Evolutionary conservation across 1,140 invertebrate species (phyloP), one percentile per base, ranked within the genome.

Genomic region (Nasonia giraulti): DNA sequence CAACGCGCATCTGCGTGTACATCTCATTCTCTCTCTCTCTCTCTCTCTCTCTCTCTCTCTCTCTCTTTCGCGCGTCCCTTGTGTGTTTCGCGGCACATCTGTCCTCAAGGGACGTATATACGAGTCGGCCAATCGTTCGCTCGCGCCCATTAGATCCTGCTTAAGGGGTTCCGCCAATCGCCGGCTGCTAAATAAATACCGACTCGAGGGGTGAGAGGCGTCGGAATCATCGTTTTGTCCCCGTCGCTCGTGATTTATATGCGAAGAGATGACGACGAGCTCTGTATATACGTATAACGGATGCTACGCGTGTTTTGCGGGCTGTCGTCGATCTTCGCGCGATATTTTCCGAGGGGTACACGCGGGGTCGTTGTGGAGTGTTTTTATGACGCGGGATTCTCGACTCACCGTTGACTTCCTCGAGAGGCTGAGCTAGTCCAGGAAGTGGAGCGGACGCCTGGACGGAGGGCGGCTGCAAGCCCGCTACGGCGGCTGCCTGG

Each of bases 181-280:
- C 90, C 92, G 91, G 91, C 91, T 93, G 91, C 90, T 93, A 92
- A 93, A 93, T 93, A 92, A 93, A 93, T 92, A 93, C 17, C 55
- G 55, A 7, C 7, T 86, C 85, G 85, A 88, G 85, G 82, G 37
- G 80, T 68, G 80, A 84, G 77, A 78, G 78, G 14, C 31, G 7
- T 66, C 20, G 55, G 40, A 80, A 80, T 80, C 40, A 80, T 80
- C 68, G 68, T 80, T 80, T 80, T 80, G 44, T 80, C 69, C 55
- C 17, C 55, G 55, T 20, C 55, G 79, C 23, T 6, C 12, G 31
- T 80, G 79, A 80, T 80, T 71, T 80, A 80, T 37, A 37, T 5
- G 5, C 73, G 68, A 47, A 37, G 31, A n/a, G 55, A 80, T 69
- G 55, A 68, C 31, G 50, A 31, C 12, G 11, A 68, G 3, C 78